phyloP scores from a whole-genome alignment of 2,888 invertebrate species.

The Diaphora mendica region DNA sequence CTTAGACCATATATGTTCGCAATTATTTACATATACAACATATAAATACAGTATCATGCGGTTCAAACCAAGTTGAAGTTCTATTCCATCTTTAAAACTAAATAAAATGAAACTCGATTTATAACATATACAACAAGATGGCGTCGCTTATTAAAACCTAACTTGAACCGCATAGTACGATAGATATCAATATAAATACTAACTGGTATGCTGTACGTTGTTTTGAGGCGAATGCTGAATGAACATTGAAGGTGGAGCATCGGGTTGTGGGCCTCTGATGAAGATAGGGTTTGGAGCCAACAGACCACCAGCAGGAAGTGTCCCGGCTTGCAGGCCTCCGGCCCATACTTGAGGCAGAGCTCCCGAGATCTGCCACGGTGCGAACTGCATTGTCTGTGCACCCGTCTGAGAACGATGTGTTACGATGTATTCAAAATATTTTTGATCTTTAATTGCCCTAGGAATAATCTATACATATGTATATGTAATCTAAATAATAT shows the following conservation, averaged over 20 bases:
- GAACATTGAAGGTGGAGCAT: constrained; percentile 90
- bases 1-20: neutral
- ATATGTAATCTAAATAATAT: neutral
- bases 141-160: neutral
- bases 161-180: constrained; percentile 13
- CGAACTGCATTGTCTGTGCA: constrained; percentile 92
- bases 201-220: constrained; percentile 78
- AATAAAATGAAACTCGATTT: neutral
- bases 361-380: constrained; percentile 92
- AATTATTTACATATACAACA: neutral
- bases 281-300: constrained; percentile 93
- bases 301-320: constrained; percentile 88
- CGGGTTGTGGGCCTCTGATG: constrained; percentile 93
- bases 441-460: neutral
- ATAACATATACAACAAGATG: neutral
- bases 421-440: neutral
- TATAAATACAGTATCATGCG: neutral
- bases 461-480: neutral
- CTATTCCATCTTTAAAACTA: neutral
- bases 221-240: constrained; percentile 92
- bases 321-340: constrained; percentile 89
- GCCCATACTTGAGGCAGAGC: constrained; percentile 92
- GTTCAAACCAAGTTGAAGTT: constrained; percentile 1
- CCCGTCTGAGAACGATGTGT: constrained; percentile 75
- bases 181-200: constrained; percentile 60